A percentile compares a stretch with the other conserved stretches of the same genome.
Evolutionary conservation across 1,140 invertebrate species (phyloP).

Genomic region (Hyles vespertilio): DNA sequence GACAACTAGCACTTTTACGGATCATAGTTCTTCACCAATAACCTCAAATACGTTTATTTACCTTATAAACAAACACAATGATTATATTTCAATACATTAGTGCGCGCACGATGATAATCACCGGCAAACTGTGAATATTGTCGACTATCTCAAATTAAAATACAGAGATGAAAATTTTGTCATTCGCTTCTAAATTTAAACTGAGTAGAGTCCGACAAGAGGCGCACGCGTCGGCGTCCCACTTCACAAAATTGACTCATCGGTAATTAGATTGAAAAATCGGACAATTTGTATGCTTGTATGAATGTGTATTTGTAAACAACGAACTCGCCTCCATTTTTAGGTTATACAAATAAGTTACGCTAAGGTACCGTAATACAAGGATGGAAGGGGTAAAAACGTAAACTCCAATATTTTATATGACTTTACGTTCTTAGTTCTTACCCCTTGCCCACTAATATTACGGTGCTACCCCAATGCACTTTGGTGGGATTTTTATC

Average conservation of each 20-base stretch:
- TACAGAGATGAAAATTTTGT: slow-evolving; percentile 23
- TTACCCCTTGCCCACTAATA: no score
- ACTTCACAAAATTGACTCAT: slow-evolving; percentile 25
- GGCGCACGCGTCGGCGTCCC: slow-evolving; percentile 14
- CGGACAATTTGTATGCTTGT: slow-evolving; percentile 10
- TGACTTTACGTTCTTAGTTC: no score
- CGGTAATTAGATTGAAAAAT: slow-evolving; percentile 24
- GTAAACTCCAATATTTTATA: no score
- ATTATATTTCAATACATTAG: neutral
- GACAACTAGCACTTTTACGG: slow-evolving; percentile 48
- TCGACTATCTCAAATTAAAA: slow-evolving; percentile 15
- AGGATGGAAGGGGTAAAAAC: no score
- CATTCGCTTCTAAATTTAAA: slow-evolving; percentile 34
- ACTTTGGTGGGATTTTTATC: no score
- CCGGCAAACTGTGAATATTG: slow-evolving; percentile 15
- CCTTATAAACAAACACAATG: slow-evolving; percentile 7
- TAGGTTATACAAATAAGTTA: no score
- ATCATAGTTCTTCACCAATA: slow-evolving; percentile 17
- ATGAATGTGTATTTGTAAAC: neutral
- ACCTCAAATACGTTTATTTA: no score
- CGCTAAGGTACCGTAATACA: no score
- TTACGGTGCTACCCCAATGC: no score
- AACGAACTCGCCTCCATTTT: neutral
- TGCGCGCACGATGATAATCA: no score
- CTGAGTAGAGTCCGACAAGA: slow-evolving; percentile 18